Base-by-base conservation (phyloP, 2,888 invertebrate species). In the Meliscaeva auricollis region DNA sequence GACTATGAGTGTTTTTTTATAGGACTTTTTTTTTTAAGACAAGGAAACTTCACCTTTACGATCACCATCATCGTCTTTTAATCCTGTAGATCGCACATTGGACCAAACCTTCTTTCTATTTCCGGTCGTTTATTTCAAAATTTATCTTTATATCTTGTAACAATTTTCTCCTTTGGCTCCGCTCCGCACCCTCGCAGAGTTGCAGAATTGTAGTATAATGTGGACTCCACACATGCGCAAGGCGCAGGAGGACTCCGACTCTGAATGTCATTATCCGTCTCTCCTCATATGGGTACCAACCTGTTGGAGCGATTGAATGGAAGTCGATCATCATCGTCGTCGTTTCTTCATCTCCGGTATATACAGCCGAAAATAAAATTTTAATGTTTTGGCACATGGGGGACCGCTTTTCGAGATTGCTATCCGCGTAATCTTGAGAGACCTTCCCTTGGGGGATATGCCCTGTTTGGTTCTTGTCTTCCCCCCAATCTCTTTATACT, bases 51-150 rank as follows among this genome's bases (percentile, higher is more conserved):
- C 62, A 80, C 75, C 60, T 54, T 74, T 64, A 48, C 48, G 74
- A 68, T 69, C 68, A 56, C 17, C 62, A 62, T 77, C 70, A 62
- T 77, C 70, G 54, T 62, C 81, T 11, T 46, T 30, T 70, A 35
- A 73, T 77, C 66, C 82, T 66, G 66, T 17, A n/a, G 30, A 60
- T 32, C 48, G 26, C 38, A 73, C 44, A 70, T 35, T 17, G 52
- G 62, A 83, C 83, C 83, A 50, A 74, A 83, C 83, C 83, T 83
- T 83, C 54, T 74, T 83, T 83, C 79, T 83, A 83, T 83, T 83
- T 83, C 83, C 83, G 83, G 83, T 83, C 83, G 83, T 79, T 83
- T 83, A 79, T 83, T 83, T 83, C 58, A 83, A 64, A 83, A 83
- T 79, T 74, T 83, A 83, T 83, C 83, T 78, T 82, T 82, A 74